These are phyloP conservation scores for Passer montanus DNA, from an alignment of 2,113 vertebrate genomes.

Conservation along the genomic window DNA sequence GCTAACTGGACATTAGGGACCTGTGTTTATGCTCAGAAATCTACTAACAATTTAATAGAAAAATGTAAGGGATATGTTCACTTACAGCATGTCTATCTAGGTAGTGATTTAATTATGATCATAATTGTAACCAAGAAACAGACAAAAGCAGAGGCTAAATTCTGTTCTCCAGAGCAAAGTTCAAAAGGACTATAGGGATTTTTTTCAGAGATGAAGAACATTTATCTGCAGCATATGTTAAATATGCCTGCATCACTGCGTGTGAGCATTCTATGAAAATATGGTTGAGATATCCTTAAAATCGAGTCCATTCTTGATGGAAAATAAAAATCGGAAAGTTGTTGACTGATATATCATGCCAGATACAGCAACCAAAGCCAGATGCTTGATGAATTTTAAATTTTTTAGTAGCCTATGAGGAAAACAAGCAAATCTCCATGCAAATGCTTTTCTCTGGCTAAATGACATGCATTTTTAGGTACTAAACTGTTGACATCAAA, in stretches of 20 bases:
- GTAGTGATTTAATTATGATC: not conserved
- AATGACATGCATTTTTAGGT: not conserved
- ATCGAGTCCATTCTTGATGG: not conserved
- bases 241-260: not conserved
- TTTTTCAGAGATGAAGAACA: not conserved
- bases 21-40: slow-evolving; percentile 27
- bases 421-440: not conserved
- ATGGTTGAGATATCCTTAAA: not conserved
- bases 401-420: not conserved
- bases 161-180: not conserved
- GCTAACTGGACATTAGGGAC: slow-evolving; percentile 58
- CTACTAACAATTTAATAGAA: not conserved
- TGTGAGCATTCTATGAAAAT: not conserved
- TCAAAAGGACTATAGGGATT: not conserved
- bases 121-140: not conserved
- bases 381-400: not conserved
- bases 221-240: not conserved
- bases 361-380: not conserved
- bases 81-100: not conserved
- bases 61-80: slow-evolving; percentile 6
- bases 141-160: slow-evolving; percentile 19
- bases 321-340: not conserved
- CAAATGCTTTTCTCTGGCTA: not conserved
- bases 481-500: not conserved
- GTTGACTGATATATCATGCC: not conserved